Base-by-base conservation (phyloP, 2,113 vertebrate species). In the Erythrocebus patas region DNA sequence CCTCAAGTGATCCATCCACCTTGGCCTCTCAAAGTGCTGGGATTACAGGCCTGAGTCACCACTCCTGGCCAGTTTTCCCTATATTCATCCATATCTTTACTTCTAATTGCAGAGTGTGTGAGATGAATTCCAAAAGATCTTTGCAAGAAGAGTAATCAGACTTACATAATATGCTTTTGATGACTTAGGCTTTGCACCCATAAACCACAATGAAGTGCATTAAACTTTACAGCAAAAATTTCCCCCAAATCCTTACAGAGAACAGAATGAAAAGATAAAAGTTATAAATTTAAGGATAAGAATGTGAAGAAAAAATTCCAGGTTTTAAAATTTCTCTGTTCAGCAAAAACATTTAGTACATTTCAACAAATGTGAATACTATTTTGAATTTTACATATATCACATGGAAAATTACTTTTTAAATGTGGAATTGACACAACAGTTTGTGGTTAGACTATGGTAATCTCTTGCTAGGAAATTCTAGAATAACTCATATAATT, bases 201-300 rank as follows among this genome's bases (percentile, higher is more conserved):
- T 73, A 50, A 80, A 82, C 5, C 13, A 25, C 45, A 80, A 30
- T 50, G 30, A 89, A 64, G 86, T 48, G 3, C 50, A 59, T 70
- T 59, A 76, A 89, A 80, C 6, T 87, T 52, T 43, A 64, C 5
- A 85, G 81, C 45, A 89, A 88, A 45, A 78, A 30, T 85, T 81
- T 52, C 3, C 25, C 8, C 18, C 8, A 48, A 18, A 50, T 86
- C 94, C 72, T 95, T 79, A 91, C n/a, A 83, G 17, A 93, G 68
- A 89, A 83, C 23, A 80, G 68, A 93, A 70, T 27, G 87, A 80
- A 70, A 96, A 92, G 68, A 32, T 55, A 73, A 86, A 92, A 50
- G 8, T 91, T 88, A 81, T 86, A 93, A 70, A 93, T 86, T 88
- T 93, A 93, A 95, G 55, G 83, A 83, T 43, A 94, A 85, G 16